These are phyloP conservation scores for Ceratotherium simum DNA, from an alignment of 2,113 vertebrate genomes.

Conservation along the genomic window DNA sequence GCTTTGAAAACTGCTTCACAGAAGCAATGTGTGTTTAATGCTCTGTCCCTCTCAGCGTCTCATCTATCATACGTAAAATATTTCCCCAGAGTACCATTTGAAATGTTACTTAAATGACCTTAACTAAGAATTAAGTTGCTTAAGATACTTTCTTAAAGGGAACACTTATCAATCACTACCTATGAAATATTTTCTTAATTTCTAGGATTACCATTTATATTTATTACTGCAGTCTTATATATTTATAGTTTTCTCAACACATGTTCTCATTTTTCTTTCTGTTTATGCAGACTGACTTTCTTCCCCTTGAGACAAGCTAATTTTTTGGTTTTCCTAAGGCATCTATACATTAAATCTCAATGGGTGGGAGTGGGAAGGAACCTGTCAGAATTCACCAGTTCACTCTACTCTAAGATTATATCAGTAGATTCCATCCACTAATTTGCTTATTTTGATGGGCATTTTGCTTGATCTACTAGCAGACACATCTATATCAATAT, in stretches of 20 bases:
- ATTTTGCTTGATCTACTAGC: conserved; percentile 37
- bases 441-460: conserved; percentile 61
- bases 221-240: background rate
- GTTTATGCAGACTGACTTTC: background rate
- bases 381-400: background rate
- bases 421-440: conserved; percentile 7
- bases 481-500: conserved; percentile 52
- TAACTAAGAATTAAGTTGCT: conserved; percentile 38
- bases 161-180: conserved; percentile 5
- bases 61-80: background rate
- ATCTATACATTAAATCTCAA: conserved; percentile 2
- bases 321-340: conserved; percentile 17
- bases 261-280: conserved; percentile 39
- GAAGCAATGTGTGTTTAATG: conserved; percentile 15
- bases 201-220: conserved; percentile 11
- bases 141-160: conserved; percentile 42
- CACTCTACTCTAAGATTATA: background rate
- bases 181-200: conserved; percentile 46
- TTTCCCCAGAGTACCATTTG: background rate
- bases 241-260: conserved; percentile 47
- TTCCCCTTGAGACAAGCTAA: background rate
- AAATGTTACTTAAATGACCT: conserved; percentile 50
- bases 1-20: conserved; percentile 41
- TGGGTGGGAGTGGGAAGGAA: background rate
- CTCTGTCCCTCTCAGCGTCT: background rate